phyloP scores from a whole-genome alignment of 2,888 invertebrate genomes.

The Poecilus cupreus region DNA sequence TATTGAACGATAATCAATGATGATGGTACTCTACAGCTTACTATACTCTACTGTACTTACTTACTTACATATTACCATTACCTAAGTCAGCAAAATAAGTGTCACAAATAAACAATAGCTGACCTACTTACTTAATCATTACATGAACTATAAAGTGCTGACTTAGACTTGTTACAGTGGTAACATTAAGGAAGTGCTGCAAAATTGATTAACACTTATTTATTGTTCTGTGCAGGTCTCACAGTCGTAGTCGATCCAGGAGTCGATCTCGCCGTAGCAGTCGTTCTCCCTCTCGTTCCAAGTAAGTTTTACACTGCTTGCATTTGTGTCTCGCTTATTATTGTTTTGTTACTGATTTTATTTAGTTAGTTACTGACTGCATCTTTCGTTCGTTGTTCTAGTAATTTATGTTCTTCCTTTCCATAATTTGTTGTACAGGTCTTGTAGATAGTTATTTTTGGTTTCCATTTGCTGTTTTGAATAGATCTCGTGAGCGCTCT shows the following conservation, averaged over 20 bases:
- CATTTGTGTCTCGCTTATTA: conserved; percentile 9
- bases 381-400: conserved; percentile 35
- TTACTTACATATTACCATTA: no score
- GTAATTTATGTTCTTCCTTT: conserved; percentile 50
- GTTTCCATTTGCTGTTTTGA: conserved; percentile 66
- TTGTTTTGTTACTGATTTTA: conserved; percentile 29
- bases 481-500: conserved; percentile 79
- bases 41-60: no score
- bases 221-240: conserved; percentile 65
- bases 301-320: conserved; percentile 75
- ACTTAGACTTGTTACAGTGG: no score
- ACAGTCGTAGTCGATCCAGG: conserved; percentile 72
- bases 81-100: no score
- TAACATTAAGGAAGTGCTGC: no score
- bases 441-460: conserved; percentile 61
- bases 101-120: no score
- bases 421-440: conserved; percentile 45
- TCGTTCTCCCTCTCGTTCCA: conserved; percentile 82
- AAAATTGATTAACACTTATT: no score
- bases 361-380: conserved; percentile 36
- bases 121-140: no score
- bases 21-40: no score
- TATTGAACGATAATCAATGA: no score
- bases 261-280: conserved; percentile 74
- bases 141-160: no score